Percentiles rank a stretch among this genome's conserved stretches.
Evolutionary conservation across 2,113 vertebrate species (phyloP).

Genomic region (Etheostoma cragini): DNA sequence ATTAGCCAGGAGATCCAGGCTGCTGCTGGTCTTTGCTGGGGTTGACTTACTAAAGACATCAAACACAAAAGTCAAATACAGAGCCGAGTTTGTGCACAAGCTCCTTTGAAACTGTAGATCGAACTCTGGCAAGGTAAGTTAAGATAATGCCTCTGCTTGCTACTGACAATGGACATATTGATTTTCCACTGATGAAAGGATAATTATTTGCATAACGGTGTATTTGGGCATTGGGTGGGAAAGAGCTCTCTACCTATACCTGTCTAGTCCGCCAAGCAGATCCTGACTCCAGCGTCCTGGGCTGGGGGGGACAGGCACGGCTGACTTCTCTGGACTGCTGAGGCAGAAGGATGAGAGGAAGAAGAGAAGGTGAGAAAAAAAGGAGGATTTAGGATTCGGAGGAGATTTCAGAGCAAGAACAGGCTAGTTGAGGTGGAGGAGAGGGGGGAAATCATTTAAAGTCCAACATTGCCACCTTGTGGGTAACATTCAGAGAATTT

Average conservation of each 20-base stretch:
- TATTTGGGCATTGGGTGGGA: constrained; percentile 24
- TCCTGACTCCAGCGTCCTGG: constrained; percentile 73
- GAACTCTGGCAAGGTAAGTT: constrained; percentile 37
- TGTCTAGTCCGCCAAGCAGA: constrained; percentile 67
- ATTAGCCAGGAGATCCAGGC: constrained; percentile 63
- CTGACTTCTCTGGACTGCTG: constrained; percentile 57
- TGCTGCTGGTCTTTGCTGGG: constrained; percentile 43
- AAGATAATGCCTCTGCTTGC: constrained; percentile 27
- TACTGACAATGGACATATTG: constrained; percentile 45
- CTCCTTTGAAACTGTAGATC: not conserved
- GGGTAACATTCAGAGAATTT: constrained; percentile 20
- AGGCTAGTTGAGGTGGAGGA: constrained; percentile 22
- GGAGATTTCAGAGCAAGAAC: constrained; percentile 33
- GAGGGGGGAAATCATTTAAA: constrained; percentile 10
- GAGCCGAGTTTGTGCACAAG: constrained; percentile 5
- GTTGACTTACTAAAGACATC: constrained; percentile 46
- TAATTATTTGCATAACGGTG: constrained; percentile 25
- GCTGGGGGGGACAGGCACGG: constrained; percentile 58
- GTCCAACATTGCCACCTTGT: constrained; percentile 74
- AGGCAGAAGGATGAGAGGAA: constrained; percentile 10
- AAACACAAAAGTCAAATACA: constrained; percentile 43
- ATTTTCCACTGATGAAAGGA: constrained; percentile 54
- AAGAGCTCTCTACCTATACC: constrained; percentile 60
- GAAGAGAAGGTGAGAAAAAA: constrained; percentile 45
- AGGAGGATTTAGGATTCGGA: constrained; percentile 30